Percentiles rank a stretch among this genome's conserved stretches.
Conservation (phyloP, 2,888 invertebrate genomes). For the Hyppa rectilinea region DNA sequence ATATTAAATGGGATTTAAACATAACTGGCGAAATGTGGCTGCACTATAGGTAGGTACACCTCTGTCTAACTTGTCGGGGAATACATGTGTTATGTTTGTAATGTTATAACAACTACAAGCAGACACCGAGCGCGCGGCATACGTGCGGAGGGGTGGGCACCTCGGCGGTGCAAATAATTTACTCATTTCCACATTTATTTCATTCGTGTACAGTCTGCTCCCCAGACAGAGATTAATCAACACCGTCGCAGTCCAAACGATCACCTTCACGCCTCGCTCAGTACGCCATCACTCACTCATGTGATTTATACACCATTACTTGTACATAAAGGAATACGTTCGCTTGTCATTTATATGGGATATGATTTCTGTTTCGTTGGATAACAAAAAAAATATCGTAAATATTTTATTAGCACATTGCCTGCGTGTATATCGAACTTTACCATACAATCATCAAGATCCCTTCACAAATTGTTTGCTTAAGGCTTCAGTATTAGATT, state of each 20-base stretch:
- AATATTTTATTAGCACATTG: background rate
- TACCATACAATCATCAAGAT: background rate
- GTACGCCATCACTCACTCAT: conserved; percentile 12
- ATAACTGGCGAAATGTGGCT: too few relatives aligned
- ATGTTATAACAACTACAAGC: background rate
- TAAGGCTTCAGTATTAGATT: too few relatives aligned
- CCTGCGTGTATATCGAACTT: background rate
- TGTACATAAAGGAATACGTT: background rate
- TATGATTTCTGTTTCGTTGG: background rate
- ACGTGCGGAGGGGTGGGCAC: too few relatives aligned
- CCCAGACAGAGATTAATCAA: conserved; percentile 37
- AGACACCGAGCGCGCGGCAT: background rate
- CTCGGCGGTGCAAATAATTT: background rate
- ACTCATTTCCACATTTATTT: background rate
- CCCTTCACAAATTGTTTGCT: too few relatives aligned
- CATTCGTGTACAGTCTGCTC: conserved; percentile 8
- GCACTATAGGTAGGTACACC: too few relatives aligned
- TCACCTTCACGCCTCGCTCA: conserved; percentile 14
- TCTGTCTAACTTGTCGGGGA: too few relatives aligned
- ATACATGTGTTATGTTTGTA: too few relatives aligned
- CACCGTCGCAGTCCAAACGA: background rate
- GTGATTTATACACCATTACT: conserved; percentile 19
- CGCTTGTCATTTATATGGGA: conserved; percentile 3
- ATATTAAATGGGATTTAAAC: too few relatives aligned
- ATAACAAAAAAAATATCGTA: background rate